Percentiles rank a stretch among this genome's conserved stretches.
Evolutionary conservation across 1,140 invertebrate species (phyloP).

Genomic region (Sycobia sp.): DNA sequence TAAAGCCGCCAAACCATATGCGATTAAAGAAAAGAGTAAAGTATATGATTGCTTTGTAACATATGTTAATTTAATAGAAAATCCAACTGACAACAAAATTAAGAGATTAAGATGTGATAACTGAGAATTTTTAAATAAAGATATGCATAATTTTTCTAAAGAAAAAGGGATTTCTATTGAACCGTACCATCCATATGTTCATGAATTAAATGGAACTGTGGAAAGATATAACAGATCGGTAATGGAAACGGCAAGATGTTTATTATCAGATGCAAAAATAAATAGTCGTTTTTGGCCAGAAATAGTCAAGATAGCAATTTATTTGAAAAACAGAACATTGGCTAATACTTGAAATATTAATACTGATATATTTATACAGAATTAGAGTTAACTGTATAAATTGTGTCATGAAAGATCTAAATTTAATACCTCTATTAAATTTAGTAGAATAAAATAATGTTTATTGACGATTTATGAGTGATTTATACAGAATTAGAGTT

Average conservation of each 20-base stretch:
- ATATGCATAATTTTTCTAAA: constrained; percentile 29
- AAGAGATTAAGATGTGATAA: constrained; percentile 20
- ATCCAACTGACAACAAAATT: not conserved
- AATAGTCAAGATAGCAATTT: too few species aligned
- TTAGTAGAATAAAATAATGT: too few species aligned
- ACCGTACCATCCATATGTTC: constrained; percentile 34
- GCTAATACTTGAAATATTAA: too few species aligned
- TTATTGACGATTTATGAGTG: too few species aligned
- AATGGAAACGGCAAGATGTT: constrained; percentile 37
- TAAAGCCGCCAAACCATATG: not conserved
- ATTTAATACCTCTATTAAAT: too few species aligned
- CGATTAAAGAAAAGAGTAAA: constrained; percentile 7
- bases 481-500: too few species aligned
- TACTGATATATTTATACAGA: too few species aligned
- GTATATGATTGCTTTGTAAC: constrained; percentile 2
- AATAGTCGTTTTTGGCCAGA: constrained; percentile 47
- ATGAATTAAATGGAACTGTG: constrained; percentile 32
- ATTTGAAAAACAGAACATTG: too few species aligned
- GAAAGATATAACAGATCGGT: constrained; percentile 37
- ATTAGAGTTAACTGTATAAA: too few species aligned
- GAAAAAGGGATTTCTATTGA: constrained; percentile 33
- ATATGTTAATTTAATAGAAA: constrained; percentile 9
- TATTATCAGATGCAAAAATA: constrained; percentile 40
- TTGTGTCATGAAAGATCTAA: too few species aligned
- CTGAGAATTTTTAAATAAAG: constrained; percentile 35